Evolutionary conservation across 2,888 invertebrate genomes (phyloP), one percentile per base, ranked within the genome.

Genomic region (Perithous albicinctus): DNA sequence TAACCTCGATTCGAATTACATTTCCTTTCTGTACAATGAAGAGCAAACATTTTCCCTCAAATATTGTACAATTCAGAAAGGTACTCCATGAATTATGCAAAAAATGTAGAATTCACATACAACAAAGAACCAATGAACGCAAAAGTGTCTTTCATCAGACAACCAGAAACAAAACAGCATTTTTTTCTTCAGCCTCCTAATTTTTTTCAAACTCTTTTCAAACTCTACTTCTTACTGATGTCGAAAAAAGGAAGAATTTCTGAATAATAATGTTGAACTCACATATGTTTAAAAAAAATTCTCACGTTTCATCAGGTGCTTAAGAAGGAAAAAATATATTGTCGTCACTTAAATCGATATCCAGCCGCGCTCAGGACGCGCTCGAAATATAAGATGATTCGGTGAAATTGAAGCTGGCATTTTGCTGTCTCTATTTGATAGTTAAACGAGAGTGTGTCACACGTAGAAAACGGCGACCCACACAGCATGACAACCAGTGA

Each of bases 401-500:
- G 23, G 29, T 41, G 20, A 63, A 64, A 64, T 54, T 48, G 20
- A 73, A 46, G 69, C 56, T 32, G n/a, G n/a, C n/a, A n/a, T n/a
- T n/a, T n/a, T n/a, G 51, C 63, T n/a, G 26, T 59, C 10, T 38
- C 32, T 59, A 46, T 63, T 29, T 54, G 48, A 61, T 46, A 38
- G 41, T 46, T 73, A 46, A 80, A 61, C 80, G 43, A 77, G 64
- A 81, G 61, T 69, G 77, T 81, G n/a, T n/a, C n/a, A n/a, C 81
- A 74, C 77, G 77, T 81, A 29, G 63, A 74, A n/a, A 78, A 56
- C 38, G 67, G 20, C 81, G 77, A 81, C 77, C 81, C 81, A 81
- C 81, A 78, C 81, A 74, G 15, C 56, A 54, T 54, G 41, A 63
- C 51, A 48, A 15, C 10, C n/a, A n/a, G 56, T 35, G 41, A 69